These are phyloP conservation scores for Antechinus stuartii DNA, from an alignment of 2,113 vertebrate species.

Conservation along the genomic window DNA sequence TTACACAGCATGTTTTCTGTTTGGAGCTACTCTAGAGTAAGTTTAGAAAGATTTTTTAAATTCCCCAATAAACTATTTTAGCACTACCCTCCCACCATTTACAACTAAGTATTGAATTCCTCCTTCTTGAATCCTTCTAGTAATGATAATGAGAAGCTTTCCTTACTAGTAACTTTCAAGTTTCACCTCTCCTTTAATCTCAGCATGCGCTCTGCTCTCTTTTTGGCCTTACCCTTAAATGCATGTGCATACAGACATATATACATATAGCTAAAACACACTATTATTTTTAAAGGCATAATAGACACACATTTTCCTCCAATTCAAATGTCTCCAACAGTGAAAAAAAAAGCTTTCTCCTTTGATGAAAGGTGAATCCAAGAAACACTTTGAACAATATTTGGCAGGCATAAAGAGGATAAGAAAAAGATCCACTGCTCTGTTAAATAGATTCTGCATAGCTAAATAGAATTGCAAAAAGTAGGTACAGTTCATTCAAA, in stretches of 20 bases:
- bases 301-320: background rate
- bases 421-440: background rate
- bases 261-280: constrained; percentile 10
- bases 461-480: constrained; percentile 40
- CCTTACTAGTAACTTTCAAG: constrained; percentile 4
- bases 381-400: background rate
- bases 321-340: background rate
- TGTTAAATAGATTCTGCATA: background rate
- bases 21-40: constrained; percentile 18
- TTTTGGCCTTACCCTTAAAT: background rate
- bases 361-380: background rate
- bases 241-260: background rate
- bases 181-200: background rate
- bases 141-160: background rate
- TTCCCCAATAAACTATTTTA: constrained; percentile 32
- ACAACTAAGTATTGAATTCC: constrained; percentile 14
- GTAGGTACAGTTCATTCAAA: constrained; percentile 35
- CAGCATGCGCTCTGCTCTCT: background rate
- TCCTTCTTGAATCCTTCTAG: background rate
- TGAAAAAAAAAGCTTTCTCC: background rate
- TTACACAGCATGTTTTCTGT: background rate
- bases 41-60: constrained; percentile 60
- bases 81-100: background rate
- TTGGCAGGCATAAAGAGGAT: background rate
- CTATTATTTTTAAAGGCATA: constrained; percentile 1